These are phyloP conservation scores for Deroptyus accipitrinus DNA, from an alignment of 2,113 vertebrate species.

Conservation along the genomic window DNA sequence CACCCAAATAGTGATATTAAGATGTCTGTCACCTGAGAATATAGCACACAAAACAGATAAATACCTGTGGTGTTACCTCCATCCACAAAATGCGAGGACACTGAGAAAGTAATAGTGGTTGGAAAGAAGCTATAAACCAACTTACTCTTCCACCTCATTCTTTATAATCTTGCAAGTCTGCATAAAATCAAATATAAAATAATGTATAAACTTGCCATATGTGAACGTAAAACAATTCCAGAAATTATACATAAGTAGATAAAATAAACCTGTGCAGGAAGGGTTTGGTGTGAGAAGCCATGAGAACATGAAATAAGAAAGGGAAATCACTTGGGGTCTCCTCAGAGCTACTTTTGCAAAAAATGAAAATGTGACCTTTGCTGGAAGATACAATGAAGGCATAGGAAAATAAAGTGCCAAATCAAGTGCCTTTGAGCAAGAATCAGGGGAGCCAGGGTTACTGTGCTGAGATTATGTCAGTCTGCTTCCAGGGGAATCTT, in stretches of 20 bases:
- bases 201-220: neutral
- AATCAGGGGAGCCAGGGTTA: neutral
- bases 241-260: neutral
- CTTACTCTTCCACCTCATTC: neutral
- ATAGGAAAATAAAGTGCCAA: neutral
- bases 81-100: neutral
- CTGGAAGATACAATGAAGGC: neutral
- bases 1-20: neutral
- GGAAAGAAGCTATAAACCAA: neutral
- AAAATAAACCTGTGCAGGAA: fast-evolving
- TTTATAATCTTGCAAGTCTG: neutral
- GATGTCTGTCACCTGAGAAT: neutral
- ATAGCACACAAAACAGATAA: neutral
- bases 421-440: neutral
- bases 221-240: neutral
- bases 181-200: neutral
- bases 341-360: neutral
- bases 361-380: slow-evolving; percentile 9
- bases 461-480: neutral
- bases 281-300: neutral
- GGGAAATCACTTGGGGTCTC: neutral
- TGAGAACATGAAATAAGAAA: neutral
- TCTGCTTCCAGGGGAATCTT: neutral
- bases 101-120: neutral
- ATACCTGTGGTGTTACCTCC: neutral